Evolutionary conservation across 2,888 invertebrate species (phyloP).

Genomic region (Graphium colonna): DNA sequence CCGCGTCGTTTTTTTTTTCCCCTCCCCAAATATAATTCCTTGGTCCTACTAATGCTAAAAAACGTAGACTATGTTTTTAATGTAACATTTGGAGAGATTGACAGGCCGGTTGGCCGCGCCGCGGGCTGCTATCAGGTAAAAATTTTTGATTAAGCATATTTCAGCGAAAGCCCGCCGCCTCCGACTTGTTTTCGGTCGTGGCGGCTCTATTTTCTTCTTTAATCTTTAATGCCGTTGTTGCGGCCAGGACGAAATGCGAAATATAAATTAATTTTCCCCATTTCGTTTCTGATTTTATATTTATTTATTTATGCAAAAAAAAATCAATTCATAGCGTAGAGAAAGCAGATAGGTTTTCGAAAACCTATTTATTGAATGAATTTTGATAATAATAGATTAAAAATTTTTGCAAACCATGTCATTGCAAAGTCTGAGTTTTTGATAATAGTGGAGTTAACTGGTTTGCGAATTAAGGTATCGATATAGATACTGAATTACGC

Average conservation of each 20-base stretch:
- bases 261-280: too few species aligned
- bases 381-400: too few species aligned
- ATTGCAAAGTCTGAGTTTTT: too few species aligned
- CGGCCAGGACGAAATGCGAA: not conserved
- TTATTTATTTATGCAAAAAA: too few species aligned
- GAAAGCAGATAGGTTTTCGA: too few species aligned
- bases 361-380: too few species aligned
- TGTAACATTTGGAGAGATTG: constrained; percentile 76
- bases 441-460: too few species aligned
- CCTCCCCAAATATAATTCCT: constrained; percentile 57
- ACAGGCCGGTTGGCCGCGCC: constrained; percentile 71
- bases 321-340: too few species aligned
- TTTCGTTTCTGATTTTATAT: too few species aligned
- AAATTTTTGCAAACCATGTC: too few species aligned
- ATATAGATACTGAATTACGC: too few species aligned
- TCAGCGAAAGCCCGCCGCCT: constrained; percentile 57
- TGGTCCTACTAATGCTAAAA: constrained; percentile 74
- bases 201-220: constrained; percentile 37
- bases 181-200: constrained; percentile 46
- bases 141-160: constrained; percentile 78
- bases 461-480: too few species aligned
- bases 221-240: not conserved
- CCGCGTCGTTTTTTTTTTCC: constrained; percentile 36
- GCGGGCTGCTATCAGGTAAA: constrained; percentile 65
- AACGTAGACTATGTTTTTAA: constrained; percentile 74